A percentile compares a stretch with the other conserved stretches of the same genome.
Conservation (phyloP, 2,797 vertebrate genomes). For the Aratinga solstitialis region DNA sequence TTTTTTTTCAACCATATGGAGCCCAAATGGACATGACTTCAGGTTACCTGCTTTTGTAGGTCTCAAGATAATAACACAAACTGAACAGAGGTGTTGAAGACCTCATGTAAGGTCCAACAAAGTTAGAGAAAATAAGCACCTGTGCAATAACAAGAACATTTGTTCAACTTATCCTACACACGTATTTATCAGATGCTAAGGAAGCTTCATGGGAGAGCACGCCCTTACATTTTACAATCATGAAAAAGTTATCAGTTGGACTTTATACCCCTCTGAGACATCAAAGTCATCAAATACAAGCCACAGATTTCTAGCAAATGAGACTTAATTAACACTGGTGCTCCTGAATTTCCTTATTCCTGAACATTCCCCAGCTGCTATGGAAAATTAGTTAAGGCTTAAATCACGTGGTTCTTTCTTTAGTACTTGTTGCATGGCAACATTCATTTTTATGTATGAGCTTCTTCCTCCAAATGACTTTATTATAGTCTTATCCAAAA, state of each 20-base stretch:
- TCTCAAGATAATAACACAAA: background rate
- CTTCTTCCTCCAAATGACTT: constrained; percentile 41
- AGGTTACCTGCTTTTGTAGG: background rate
- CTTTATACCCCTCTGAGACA: background rate
- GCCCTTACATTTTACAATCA: background rate
- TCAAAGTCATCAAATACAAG: background rate
- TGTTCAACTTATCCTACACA: background rate
- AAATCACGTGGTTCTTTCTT: constrained; percentile 56
- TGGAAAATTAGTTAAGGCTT: constrained; percentile 43
- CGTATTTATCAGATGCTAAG: background rate
- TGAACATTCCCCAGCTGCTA: constrained; percentile 31
- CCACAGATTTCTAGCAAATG: constrained; percentile 1
- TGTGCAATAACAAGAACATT: background rate
- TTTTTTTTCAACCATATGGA: background rate
- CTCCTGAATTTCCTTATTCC: constrained; percentile 30
- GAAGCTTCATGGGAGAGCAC: background rate
- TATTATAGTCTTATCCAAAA: constrained; percentile 16
- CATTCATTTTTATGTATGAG: constrained; percentile 62
- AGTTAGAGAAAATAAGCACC: background rate
- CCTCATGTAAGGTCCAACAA: background rate
- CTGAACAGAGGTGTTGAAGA: background rate
- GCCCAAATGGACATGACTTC: background rate
- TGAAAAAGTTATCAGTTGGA: background rate
- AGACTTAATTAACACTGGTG: constrained; percentile 23
- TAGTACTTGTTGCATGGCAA: constrained; percentile 67